phyloP scores from a whole-genome alignment of 2,888 invertebrate genomes.

The Lysandra coridon region DNA sequence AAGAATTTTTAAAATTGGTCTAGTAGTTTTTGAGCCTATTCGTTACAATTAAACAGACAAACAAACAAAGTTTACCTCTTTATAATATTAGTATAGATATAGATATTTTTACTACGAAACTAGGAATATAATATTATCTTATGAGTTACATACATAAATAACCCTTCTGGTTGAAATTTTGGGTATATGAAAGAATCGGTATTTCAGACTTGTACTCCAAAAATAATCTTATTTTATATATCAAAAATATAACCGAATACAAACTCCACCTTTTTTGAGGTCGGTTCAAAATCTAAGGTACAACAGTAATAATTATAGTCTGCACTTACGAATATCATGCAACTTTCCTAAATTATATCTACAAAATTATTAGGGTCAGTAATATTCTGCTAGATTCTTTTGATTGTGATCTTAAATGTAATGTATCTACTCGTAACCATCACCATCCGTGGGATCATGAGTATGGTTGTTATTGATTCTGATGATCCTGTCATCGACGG shows the following conservation, averaged over 20 bases:
- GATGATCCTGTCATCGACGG: constrained; percentile 45
- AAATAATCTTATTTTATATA: not conserved
- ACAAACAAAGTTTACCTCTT: no score
- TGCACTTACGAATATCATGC: no score
- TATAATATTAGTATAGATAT: no score
- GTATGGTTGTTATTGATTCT: constrained; percentile 42
- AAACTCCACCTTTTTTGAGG: not conserved
- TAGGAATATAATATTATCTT: not conserved
- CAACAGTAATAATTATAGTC: not conserved
- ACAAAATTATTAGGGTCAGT: no score
- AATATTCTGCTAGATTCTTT: not conserved
- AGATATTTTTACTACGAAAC: not conserved
- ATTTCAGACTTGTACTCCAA: not conserved
- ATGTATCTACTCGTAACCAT: not conserved
- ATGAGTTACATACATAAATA: not conserved
- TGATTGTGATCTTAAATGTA: constrained; percentile 26
- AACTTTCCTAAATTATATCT: no score
- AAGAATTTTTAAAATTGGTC: no score
- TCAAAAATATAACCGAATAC: not conserved
- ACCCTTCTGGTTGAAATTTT: not conserved
- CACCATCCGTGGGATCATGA: constrained; percentile 30
- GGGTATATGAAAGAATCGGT: not conserved
- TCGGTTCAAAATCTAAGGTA: not conserved
- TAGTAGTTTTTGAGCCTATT: no score
- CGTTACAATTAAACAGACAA: no score